Conservation (phyloP, 2,797 vertebrate genomes). For the Alosa sapidissima region DNA sequence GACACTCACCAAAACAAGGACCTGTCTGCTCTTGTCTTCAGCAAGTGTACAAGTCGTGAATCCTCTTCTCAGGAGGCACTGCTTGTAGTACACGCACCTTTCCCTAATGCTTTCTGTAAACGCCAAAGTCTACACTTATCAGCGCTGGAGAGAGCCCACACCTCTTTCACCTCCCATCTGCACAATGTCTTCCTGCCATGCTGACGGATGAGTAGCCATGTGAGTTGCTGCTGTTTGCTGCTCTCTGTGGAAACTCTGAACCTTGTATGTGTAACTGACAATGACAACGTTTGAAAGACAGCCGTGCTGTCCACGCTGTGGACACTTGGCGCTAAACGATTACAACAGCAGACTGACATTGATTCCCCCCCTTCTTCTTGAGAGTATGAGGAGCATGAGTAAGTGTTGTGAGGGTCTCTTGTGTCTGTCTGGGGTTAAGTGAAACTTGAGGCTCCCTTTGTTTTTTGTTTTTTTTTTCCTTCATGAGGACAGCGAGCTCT, state of each 20-base stretch:
- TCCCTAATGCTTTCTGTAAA: neutral
- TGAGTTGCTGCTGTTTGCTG: neutral
- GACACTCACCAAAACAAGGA: neutral
- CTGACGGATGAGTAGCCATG: neutral
- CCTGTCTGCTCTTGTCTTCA: constrained; percentile 2
- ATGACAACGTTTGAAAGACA: neutral
- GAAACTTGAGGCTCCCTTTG: neutral
- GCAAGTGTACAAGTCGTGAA: constrained; percentile 1
- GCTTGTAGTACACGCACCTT: neutral
- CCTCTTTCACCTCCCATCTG: constrained; percentile 9
- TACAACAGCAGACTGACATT: neutral
- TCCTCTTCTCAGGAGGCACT: neutral
- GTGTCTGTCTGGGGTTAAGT: neutral
- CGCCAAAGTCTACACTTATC: neutral
- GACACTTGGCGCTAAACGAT: neutral
- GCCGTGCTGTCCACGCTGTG: neutral
- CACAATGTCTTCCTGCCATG: neutral
- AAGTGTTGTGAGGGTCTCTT: neutral
- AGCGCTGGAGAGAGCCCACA: neutral
- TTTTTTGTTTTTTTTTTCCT: neutral
- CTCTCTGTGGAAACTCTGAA: neutral
- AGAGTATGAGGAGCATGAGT: neutral
- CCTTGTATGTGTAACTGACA: neutral
- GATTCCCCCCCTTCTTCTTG: neutral
- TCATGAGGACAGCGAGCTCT: neutral